Conservation (phyloP, 2,113 vertebrate species). For the Prionailurus viverrinus region DNA sequence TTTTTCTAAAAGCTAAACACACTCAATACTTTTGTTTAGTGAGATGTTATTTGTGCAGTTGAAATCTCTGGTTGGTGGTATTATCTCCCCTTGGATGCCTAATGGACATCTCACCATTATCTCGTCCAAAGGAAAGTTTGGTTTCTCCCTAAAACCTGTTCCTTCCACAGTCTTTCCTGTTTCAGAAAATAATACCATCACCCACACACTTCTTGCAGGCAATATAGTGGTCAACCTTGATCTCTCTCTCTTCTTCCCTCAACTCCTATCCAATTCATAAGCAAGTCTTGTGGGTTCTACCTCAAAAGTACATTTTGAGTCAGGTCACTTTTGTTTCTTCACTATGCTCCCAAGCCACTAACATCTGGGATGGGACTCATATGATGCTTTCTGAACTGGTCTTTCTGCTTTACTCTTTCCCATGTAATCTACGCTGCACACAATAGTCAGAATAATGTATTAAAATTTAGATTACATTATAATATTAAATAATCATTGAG, state of each 20-base stretch:
- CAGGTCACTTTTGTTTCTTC: neutral
- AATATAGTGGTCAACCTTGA: neutral
- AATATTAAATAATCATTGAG: neutral
- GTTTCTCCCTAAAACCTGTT: neutral
- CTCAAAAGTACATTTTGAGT: neutral
- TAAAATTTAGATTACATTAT: neutral
- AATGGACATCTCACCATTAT: neutral
- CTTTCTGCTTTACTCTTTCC: neutral
- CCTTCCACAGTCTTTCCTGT: neutral
- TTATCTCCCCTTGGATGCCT: neutral
- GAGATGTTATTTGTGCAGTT: neutral
- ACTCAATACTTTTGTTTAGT: neutral
- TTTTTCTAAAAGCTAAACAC: neutral
- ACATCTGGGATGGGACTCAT: neutral
- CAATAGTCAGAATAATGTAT: neutral
- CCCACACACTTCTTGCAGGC: neutral
- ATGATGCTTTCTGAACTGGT: neutral
- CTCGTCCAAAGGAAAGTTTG: neutral
- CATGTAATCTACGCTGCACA: neutral
- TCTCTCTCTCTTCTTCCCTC: neutral
- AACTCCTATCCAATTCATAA: neutral
- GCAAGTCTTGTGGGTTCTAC: neutral
- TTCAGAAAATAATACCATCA: neutral
- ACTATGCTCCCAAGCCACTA: neutral
- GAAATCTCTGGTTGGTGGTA: neutral